These are phyloP conservation scores for Cheilosia impressa DNA, from an alignment of 2,888 invertebrate genomes.

Conservation along the genomic window DNA sequence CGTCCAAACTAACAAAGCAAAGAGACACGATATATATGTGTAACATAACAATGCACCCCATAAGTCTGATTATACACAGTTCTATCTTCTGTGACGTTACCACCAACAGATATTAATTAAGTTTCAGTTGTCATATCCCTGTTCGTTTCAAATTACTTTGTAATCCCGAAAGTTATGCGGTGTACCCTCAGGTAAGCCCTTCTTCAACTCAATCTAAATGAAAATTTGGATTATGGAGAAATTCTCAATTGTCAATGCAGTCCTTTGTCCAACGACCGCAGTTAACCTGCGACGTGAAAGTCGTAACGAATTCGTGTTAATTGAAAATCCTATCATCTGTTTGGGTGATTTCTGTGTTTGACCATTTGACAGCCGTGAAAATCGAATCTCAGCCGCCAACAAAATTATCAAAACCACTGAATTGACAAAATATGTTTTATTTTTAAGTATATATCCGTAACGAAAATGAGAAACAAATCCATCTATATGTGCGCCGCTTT, in stretches of 20 bases:
- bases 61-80: background rate
- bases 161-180: conserved; percentile 69
- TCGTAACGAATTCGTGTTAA: conserved; percentile 73
- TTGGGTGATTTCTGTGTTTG: conserved; percentile 54
- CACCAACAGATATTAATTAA: conserved; percentile 41
- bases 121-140: conserved; percentile 22
- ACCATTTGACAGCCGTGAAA: conserved; percentile 63
- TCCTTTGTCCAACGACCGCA: conserved; percentile 9
- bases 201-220: conserved; percentile 65
- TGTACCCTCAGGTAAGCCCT: conserved; percentile 40
- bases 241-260: conserved; percentile 47
- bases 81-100: background rate
- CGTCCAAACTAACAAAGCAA: background rate
- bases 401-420: conserved; percentile 57
- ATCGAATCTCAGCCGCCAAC: conserved; percentile 49
- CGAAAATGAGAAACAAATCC: conserved; percentile 15
- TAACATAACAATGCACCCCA: too few relatives aligned
- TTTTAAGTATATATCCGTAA: conserved; percentile 33
- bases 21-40: background rate
- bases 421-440: conserved; percentile 58
- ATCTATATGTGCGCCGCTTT: conserved; percentile 18
- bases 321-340: conserved; percentile 71
- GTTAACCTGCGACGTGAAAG: conserved; percentile 29
- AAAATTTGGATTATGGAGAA: conserved; percentile 64
- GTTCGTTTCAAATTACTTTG: conserved; percentile 58